These are phyloP conservation scores for Rhynchomys soricoides DNA, from an alignment of 2,113 vertebrate species.

Conservation along the genomic window DNA sequence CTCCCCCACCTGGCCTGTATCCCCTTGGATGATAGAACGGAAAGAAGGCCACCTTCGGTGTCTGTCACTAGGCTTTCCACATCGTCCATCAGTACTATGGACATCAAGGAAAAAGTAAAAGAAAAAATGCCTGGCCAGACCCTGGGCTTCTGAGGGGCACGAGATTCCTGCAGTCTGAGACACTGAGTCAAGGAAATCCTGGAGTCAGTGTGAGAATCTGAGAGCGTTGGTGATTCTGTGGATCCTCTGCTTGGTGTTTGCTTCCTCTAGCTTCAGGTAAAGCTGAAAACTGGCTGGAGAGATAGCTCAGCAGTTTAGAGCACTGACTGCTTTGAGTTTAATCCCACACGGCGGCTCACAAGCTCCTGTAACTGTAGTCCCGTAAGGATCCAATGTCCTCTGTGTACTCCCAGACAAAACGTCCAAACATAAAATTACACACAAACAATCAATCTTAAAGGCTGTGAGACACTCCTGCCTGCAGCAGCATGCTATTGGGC, in stretches of 20 bases:
- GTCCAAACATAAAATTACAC: neutral
- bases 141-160: slow-evolving; percentile 1
- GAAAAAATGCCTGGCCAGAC: slow-evolving; percentile 16
- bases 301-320: neutral
- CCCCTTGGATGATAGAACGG: neutral
- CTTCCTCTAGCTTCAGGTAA: neutral
- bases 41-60: neutral
- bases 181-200: neutral
- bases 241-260: neutral
- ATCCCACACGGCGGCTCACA: neutral
- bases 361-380: neutral
- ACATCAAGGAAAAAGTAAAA: neutral
- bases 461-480: no score
- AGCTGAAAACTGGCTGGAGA: neutral
- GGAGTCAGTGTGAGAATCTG: neutral
- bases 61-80: neutral
- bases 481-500: neutral
- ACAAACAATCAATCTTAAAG: neutral
- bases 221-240: neutral
- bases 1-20: no score
- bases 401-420: neutral
- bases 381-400: neutral
- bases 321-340: neutral
- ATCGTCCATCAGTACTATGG: neutral
- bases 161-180: neutral